phyloP scores from a whole-genome alignment of 2,888 invertebrate genomes.

The Phorcus lineatus region DNA sequence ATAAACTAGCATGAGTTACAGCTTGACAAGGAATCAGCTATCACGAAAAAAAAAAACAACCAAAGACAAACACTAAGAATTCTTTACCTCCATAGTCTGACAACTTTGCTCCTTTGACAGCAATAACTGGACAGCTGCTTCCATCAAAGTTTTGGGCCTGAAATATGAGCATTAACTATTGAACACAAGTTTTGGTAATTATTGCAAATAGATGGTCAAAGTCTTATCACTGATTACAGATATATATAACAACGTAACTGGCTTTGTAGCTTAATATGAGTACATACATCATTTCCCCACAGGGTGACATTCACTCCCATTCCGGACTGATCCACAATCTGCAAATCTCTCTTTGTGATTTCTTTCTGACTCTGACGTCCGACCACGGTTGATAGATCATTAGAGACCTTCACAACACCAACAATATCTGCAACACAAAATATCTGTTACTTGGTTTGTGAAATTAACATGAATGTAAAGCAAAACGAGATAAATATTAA shows the following conservation, averaged over 20 bases:
- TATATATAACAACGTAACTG: too few species aligned
- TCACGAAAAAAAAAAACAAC: not conserved
- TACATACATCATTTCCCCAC: slow-evolving; percentile 85
- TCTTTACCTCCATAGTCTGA: slow-evolving; percentile 85
- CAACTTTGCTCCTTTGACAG: slow-evolving; percentile 88
- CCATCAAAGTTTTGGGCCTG: slow-evolving; percentile 90
- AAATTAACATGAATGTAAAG: too few species aligned
- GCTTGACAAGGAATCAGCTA: too few species aligned
- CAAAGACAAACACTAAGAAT: not conserved
- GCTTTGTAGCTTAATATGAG: not conserved
- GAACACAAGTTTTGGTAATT: too few species aligned
- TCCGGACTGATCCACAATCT: slow-evolving; percentile 89
- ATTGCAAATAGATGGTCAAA: too few species aligned
- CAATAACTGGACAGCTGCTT: slow-evolving; percentile 86
- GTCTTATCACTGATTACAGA: too few species aligned
- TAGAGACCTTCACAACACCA: slow-evolving; percentile 86
- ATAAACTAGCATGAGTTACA: too few species aligned
- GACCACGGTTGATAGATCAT: slow-evolving; percentile 84
- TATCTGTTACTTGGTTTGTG: too few species aligned
- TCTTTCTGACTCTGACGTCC: slow-evolving; percentile 87
- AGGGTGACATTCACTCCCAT: slow-evolving; percentile 87
- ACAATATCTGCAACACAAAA: slow-evolving; percentile 83
- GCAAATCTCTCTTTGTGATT: slow-evolving; percentile 91
- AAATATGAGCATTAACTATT: not conserved
- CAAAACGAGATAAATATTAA: too few species aligned